Base-by-base conservation (phyloP, 23 tunicate genomes). In the Ascidia mentula region DNA sequence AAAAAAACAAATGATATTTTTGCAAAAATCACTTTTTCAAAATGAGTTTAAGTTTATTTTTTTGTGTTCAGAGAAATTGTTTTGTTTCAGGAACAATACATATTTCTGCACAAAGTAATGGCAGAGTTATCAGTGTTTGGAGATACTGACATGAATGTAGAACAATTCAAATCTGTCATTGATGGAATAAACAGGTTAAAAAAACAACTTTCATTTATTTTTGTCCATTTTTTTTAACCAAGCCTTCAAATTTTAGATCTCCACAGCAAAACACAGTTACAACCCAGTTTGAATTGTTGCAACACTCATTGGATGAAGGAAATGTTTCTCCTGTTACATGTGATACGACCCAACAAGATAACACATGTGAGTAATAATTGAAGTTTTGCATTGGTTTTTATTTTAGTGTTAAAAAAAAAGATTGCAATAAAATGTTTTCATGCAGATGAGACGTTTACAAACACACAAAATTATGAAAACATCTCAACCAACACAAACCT, bases 91-190 rank as follows among this genome's bases (percentile, higher is more conserved):
- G 87, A 72, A 5, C 93, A 88, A 72, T 88, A 88, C 75, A 60
- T 88, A 22, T 82, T 42, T 40, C 71, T 88, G 7, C 87, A 88
- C 87, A 88, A 88, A 40, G 74, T 88, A 38, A 39, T 82, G 60
- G 70, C 86, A 30, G 93, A 88, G 37, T 17, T 88, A 36, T 69
- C 72, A 36, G 36, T 60, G 72, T 78, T 77, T 59, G 87, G 76
- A 12, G 69, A 60, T 13, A 82, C 83, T 31, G 93, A 88, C 20
- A 77, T 78, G 20, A 87, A 88, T 6, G 82, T 82, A 3, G 60
- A 85, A 20, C 70, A 36, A 73, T 88, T 88, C 70, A 53, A 53
- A 53, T 53, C 65, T 9, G 7, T 53, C 28, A 28, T 53, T 6
- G 65, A 53, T 28, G 24, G 65, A 20, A 20, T 53, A 53, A 53